A percentile compares a stretch with the other conserved stretches of the same genome.
Evolutionary conservation across 2,797 vertebrate species (phyloP).

Genomic region (Falco rusticolus): DNA sequence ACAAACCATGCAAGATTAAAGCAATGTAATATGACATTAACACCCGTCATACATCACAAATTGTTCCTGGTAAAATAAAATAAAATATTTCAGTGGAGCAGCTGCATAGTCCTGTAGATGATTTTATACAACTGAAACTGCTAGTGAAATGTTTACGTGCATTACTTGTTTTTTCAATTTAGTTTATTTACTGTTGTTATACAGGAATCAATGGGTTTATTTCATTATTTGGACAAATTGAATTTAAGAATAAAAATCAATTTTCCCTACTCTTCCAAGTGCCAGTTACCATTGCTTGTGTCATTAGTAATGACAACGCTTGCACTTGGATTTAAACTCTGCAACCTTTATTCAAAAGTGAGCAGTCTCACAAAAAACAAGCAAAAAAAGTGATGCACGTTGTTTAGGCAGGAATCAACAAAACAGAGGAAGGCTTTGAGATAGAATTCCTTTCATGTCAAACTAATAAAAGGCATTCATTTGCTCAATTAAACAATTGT

Average conservation of each 20-base stretch:
- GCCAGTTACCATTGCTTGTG: neutral
- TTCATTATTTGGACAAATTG: neutral
- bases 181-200: neutral
- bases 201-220: neutral
- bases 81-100: neutral
- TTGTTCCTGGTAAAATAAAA: constrained; percentile 20
- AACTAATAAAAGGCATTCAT: neutral
- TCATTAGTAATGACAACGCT: neutral
- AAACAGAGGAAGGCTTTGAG: neutral
- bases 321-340: neutral
- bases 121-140: neutral
- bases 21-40: neutral
- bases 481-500: neutral
- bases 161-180: neutral
- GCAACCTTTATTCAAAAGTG: neutral
- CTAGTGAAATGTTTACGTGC: neutral
- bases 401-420: neutral
- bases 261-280: neutral
- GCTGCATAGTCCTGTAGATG: neutral
- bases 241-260: neutral
- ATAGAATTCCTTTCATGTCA: neutral
- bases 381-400: neutral
- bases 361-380: neutral
- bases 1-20: constrained; percentile 15
- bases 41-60: neutral